Conservation (phyloP, 1,140 invertebrate genomes). For the Archivesica marissinica region DNA sequence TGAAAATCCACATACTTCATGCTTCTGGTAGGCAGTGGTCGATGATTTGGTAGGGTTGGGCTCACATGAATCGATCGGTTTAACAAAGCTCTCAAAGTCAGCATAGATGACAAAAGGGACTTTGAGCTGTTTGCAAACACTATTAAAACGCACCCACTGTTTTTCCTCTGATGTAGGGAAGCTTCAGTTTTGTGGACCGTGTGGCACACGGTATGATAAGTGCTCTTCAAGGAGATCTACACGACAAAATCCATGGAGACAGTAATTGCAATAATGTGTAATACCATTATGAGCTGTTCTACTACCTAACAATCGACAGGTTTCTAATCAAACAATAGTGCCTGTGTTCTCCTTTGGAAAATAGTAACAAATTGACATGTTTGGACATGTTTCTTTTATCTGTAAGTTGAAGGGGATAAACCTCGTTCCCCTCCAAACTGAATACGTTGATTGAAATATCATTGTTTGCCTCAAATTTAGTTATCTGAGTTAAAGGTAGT, state of each 20-base stretch:
- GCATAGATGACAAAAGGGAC: slow-evolving; percentile 57
- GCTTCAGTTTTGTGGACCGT: slow-evolving; percentile 56
- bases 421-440: slow-evolving; percentile 11
- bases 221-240: slow-evolving; percentile 43
- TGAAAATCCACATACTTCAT: neutral
- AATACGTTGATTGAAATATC: slow-evolving; percentile 51
- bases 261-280: slow-evolving; percentile 53
- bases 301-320: slow-evolving; percentile 34
- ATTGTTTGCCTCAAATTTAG: slow-evolving; percentile 38
- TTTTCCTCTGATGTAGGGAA: slow-evolving; percentile 55
- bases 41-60: slow-evolving; percentile 5
- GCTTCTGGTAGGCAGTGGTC: slow-evolving; percentile 25
- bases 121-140: slow-evolving; percentile 20
- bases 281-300: slow-evolving; percentile 41
- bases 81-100: slow-evolving; percentile 54
- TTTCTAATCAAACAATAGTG: slow-evolving; percentile 56
- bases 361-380: slow-evolving; percentile 33
- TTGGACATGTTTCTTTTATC: slow-evolving; percentile 1
- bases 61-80: slow-evolving; percentile 30
- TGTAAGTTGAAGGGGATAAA: slow-evolving; percentile 38
- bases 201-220: slow-evolving; percentile 38
- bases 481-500: slow-evolving; percentile 20
- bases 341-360: slow-evolving; percentile 17
- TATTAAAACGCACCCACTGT: slow-evolving; percentile 48
- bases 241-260: slow-evolving; percentile 50